A percentile compares a stretch with the other conserved stretches of the same genome.
These are phyloP conservation scores for Diarsia brunnea DNA, from an alignment of 2,888 invertebrate genomes.

Conservation along the genomic window DNA sequence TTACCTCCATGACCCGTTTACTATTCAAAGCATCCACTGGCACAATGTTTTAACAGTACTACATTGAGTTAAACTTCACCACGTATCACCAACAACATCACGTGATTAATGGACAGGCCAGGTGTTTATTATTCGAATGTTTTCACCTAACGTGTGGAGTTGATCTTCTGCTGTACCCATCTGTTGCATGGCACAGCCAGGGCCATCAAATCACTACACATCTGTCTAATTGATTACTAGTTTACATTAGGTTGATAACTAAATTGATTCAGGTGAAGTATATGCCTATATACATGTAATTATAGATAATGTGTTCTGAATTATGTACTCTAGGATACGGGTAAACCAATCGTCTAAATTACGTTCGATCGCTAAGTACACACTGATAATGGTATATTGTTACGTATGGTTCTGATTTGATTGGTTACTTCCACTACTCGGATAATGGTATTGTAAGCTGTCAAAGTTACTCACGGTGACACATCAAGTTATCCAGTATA, in stretches of 20 bases:
- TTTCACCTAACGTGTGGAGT: not conserved
- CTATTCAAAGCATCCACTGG: too few species aligned
- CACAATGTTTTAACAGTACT: too few species aligned
- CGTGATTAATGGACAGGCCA: too few species aligned
- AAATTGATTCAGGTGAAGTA: conserved; percentile 21
- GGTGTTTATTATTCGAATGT: not conserved
- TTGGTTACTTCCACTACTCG: not conserved
- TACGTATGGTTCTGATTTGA: conserved; percentile 1
- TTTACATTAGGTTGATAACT: conserved; percentile 23
- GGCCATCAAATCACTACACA: conserved; percentile 31
- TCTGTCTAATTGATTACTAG: conserved; percentile 29
- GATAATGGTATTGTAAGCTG: not conserved
- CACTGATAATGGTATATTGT: conserved; percentile 26
- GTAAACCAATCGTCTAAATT: conserved; percentile 21
- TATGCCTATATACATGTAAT: conserved; percentile 6
- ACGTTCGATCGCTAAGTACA: conserved; percentile 20
- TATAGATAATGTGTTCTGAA: conserved; percentile 10
- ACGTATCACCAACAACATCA: too few species aligned
- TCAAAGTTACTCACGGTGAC: not conserved
- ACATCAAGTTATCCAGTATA: too few species aligned
- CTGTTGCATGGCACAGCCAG: not conserved
- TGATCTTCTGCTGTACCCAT: not conserved
- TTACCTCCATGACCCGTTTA: too few species aligned
- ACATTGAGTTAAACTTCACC: too few species aligned
- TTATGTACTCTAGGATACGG: conserved; percentile 23